A percentile compares a stretch with the other conserved stretches of the same genome.
These are phyloP conservation scores for Thinocorus orbignyianus DNA, from an alignment of 2,113 vertebrate genomes.

Conservation along the genomic window DNA sequence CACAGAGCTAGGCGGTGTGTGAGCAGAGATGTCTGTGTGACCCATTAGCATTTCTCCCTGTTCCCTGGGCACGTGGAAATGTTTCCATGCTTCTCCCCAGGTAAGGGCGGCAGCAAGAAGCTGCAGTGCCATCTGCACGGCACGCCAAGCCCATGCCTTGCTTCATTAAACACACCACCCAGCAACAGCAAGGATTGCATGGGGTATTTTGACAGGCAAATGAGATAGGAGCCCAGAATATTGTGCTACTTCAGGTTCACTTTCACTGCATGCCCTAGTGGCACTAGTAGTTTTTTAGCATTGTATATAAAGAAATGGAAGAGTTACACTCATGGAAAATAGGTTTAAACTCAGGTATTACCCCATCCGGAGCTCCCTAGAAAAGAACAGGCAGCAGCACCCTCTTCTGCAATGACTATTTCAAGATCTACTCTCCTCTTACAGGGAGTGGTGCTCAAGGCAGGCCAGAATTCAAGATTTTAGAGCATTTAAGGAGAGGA, in stretches of 20 bases:
- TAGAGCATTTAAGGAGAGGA: not conserved
- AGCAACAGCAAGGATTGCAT: slow-evolving; percentile 34
- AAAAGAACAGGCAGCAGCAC: not conserved
- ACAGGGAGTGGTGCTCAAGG: not conserved
- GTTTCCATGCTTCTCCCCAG: not conserved
- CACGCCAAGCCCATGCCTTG: slow-evolving; percentile 15
- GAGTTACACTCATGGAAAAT: accelerated
- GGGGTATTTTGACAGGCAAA: slow-evolving; percentile 59
- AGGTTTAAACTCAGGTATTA: not conserved
- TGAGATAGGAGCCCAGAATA: slow-evolving; percentile 15
- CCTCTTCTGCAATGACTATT: not conserved
- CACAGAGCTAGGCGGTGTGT: not conserved
- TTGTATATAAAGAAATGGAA: not conserved
- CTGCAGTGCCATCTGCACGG: not conserved
- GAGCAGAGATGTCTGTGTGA: slow-evolving; percentile 12
- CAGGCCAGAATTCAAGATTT: not conserved
- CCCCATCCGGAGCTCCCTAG: not conserved
- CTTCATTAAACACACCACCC: slow-evolving; percentile 52
- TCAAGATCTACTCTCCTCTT: not conserved
- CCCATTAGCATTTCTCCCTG: slow-evolving; percentile 43
- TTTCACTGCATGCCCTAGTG: slow-evolving; percentile 21
- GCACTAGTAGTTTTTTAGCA: slow-evolving; percentile 20
- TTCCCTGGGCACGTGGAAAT: not conserved
- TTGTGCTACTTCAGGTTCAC: slow-evolving; percentile 40
- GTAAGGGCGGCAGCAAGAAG: not conserved